Conservation (phyloP, 1,140 invertebrate species). For the Trypoxylus dichotomus region DNA sequence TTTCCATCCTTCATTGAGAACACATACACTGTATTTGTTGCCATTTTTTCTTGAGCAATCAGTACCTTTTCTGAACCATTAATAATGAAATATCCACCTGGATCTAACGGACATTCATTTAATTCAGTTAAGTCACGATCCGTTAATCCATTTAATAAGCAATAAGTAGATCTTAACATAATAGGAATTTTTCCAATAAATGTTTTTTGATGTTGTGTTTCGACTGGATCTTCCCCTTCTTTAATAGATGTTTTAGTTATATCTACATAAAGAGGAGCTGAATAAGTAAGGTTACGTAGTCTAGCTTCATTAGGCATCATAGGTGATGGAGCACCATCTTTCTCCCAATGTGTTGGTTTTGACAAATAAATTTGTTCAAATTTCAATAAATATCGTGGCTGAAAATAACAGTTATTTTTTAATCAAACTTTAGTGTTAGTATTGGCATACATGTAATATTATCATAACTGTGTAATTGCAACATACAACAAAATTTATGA, state of each 20-base stretch:
- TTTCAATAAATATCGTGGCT: constrained; percentile 88
- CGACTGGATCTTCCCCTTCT: constrained; percentile 87
- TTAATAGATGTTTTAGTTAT: constrained; percentile 94
- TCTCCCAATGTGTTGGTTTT: constrained; percentile 99
- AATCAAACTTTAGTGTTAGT: background rate
- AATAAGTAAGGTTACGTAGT: constrained; percentile 87
- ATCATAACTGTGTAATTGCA: background rate
- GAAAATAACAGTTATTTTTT: constrained; percentile 41
- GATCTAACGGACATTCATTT: constrained; percentile 98
- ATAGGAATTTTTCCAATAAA: constrained; percentile 99
- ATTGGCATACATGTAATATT: constrained; percentile 34
- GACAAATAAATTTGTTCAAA: constrained; percentile 99
- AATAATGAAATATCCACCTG: constrained; percentile 95
- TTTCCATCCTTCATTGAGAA: constrained; percentile 98
- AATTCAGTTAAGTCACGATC: constrained; percentile 98
- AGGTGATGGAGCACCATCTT: constrained; percentile 95
- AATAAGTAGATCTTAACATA: constrained; percentile 97
- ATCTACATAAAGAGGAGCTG: constrained; percentile 97
- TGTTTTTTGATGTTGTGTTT: constrained; percentile 95
- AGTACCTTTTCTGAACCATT: constrained; percentile 96
- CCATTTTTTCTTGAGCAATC: constrained; percentile 99
- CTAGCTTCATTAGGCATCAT: constrained; percentile 99
- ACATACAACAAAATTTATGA: constrained; percentile 13
- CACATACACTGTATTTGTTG: constrained; percentile 98
- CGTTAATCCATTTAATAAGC: constrained; percentile 87